Base-by-base conservation (phyloP, 1,140 invertebrate genomes). In the Heliothis subflexa region DNA sequence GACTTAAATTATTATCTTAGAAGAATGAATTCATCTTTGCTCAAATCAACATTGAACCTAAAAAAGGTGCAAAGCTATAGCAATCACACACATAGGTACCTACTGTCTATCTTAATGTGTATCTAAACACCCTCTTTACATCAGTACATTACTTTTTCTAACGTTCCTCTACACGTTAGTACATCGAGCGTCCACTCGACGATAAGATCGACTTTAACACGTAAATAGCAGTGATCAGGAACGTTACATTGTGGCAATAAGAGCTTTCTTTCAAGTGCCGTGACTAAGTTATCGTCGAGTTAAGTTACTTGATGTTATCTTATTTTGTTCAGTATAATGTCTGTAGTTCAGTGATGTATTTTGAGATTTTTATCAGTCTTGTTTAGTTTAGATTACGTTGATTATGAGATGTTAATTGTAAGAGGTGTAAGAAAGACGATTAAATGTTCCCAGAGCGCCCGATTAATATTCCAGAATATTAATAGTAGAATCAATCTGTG, bases 191-290 rank as follows among this genome's bases (percentile, higher is more conserved):
- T 66, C 40, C 13, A 12, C 12, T 3, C 1, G 16, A n/a, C 28
- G 62, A 66, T 49, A 66, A 66, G n/a, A 66, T 66, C 62, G 33
- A 5, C 9, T 40, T 40, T 5, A 21, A 16, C 13, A 9, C 16
- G 47, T 18, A 40, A 66, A 47, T 40, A 66, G 33, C 40, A 66
- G 18, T 66, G 45, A 66, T 66, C 62, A 47, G 16, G n/a, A 40
- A 9, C 40, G 47, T 66, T 66, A 66, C 62, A 66, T 47, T 66
- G 62, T 66, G 11, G 40, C 62, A 66, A 66, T 16, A 11, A 66
- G 62, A 47, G 40, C 3, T 47, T 66, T 66, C 62, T 47, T 66
- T 47, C 13, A 47, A 40, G 16, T 12, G 40, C 16, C 18, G 47
- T 66, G 40, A 66, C 47, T 47, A 66, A 66, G 62, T 47, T 66